A percentile compares a stretch with the other conserved stretches of the same genome.
Evolutionary conservation across 2,113 vertebrate genomes (phyloP).

Genomic region (Setophaga kirtlandii): DNA sequence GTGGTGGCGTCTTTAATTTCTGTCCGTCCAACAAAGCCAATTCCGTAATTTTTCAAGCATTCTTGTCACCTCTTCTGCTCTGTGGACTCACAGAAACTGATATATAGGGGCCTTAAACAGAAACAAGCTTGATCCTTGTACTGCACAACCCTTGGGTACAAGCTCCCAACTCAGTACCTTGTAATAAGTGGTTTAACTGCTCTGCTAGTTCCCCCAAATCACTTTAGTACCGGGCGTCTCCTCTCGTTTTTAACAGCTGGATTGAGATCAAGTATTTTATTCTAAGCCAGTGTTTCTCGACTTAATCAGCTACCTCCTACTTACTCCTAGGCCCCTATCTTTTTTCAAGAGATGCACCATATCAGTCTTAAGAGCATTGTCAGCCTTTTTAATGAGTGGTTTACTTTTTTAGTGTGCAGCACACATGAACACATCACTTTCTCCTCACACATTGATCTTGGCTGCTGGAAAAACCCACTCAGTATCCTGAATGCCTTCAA

Average conservation of each 20-base stretch:
- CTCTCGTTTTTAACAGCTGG: no score
- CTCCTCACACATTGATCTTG: neutral
- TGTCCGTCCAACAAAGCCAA: no score
- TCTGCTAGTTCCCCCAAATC: neutral
- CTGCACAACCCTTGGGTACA: rapidly evolving
- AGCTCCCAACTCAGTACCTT: no score
- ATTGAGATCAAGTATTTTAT: neutral
- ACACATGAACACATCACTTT: neutral
- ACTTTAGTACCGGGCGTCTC: no score
- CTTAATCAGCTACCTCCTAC: neutral
- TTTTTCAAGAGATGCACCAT: neutral
- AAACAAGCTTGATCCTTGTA: no score
- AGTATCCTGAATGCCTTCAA: neutral
- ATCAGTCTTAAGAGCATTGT: neutral
- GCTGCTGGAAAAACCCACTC: neutral
- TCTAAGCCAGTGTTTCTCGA: neutral
- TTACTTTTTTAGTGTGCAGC: neutral
- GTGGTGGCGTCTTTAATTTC: neutral
- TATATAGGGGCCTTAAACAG: neutral
- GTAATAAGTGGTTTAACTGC: no score
- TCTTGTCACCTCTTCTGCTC: neutral
- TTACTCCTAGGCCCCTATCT: neutral
- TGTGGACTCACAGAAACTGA: neutral
- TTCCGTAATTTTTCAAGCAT: neutral
- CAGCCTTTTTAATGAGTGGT: neutral